phyloP scores from a whole-genome alignment of 1,140 invertebrate species.

The Lutraria rhynchaena region DNA sequence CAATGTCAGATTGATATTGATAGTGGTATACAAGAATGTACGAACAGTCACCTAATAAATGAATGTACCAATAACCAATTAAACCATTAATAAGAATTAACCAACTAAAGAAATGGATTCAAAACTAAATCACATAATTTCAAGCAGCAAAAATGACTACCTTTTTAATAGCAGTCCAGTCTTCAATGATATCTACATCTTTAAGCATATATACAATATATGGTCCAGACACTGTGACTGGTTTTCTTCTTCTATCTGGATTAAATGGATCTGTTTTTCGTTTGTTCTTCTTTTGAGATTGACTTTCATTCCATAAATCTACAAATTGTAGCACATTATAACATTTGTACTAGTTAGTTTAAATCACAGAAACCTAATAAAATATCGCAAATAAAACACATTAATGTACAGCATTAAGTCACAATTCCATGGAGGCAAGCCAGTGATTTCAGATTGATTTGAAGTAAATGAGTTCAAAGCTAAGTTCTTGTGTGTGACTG shows the following conservation, averaged over 20 bases:
- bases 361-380: too few species aligned
- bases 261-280: constrained; percentile 81
- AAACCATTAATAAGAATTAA: background rate
- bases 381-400: too few species aligned
- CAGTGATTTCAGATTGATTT: too few species aligned
- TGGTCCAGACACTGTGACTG: constrained; percentile 95
- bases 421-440: too few species aligned
- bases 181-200: constrained; percentile 96
- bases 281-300: constrained; percentile 80
- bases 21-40: background rate
- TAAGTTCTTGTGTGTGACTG: too few species aligned
- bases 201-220: constrained; percentile 98
- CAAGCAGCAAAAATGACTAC: constrained; percentile 81
- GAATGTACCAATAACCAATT: background rate
- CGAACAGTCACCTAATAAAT: background rate
- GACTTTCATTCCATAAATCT: constrained; percentile 83
- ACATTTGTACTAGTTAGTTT: too few species aligned
- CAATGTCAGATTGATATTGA: background rate
- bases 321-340: too few species aligned
- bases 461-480: too few species aligned
- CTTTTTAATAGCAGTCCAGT: constrained; percentile 97
- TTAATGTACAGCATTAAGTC: too few species aligned
- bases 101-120: background rate
- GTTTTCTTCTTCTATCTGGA: constrained; percentile 87
- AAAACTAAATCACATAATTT: background rate